A percentile compares a stretch with the other conserved stretches of the same genome.
Evolutionary conservation across 2,113 vertebrate species (phyloP).

Genomic region (Thymallus thymallus): DNA sequence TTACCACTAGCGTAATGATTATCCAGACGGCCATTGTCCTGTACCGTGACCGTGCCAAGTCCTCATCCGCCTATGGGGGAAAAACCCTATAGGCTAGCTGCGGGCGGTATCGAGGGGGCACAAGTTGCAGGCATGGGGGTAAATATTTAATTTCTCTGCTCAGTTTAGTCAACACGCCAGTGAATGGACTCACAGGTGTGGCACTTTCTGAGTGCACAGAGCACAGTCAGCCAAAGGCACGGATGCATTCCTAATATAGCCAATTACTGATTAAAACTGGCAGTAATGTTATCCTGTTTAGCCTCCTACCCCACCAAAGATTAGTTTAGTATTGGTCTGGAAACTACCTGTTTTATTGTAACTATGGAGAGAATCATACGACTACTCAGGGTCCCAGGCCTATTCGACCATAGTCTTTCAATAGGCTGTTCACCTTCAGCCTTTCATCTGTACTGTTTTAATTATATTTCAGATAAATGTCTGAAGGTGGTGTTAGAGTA

Average conservation of each 20-base stretch:
- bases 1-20: slow-evolving; percentile 42
- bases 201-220: background rate
- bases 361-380: no score
- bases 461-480: no score
- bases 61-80: background rate
- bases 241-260: background rate
- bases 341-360: no score
- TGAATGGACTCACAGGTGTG: background rate
- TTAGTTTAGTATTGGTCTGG: no score
- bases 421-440: no score
- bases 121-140: no score
- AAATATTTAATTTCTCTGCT: background rate
- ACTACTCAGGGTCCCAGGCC: no score
- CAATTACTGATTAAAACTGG: background rate
- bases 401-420: no score
- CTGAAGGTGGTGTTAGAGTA: no score
- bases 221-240: background rate
- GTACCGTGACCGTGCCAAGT: no score
- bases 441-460: no score
- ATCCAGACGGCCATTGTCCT: background rate
- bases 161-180: slow-evolving; percentile 39
- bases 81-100: background rate
- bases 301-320: background rate
- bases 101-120: background rate
- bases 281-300: background rate